Percentiles rank a stretch among this genome's conserved stretches.
These are phyloP conservation scores for Papilio elwesi DNA, from an alignment of 2,888 invertebrate species.

Conservation along the genomic window DNA sequence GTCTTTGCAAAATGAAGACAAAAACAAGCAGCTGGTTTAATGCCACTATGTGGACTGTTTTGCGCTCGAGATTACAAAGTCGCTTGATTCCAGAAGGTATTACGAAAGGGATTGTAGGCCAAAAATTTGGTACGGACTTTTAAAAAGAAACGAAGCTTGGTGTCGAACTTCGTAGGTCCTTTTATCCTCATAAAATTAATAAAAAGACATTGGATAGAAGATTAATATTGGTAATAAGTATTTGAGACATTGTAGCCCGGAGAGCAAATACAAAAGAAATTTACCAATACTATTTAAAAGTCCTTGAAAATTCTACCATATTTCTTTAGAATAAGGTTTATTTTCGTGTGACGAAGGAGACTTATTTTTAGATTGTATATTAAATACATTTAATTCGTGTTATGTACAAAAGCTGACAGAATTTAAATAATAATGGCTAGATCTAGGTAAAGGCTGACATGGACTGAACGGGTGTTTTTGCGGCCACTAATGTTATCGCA, in stretches of 20 bases:
- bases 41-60: too few species aligned
- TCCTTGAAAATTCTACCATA: not conserved
- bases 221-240: too few species aligned
- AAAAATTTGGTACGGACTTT: too few species aligned
- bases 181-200: too few species aligned
- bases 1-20: not conserved
- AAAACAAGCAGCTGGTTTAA: too few species aligned
- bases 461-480: slow-evolving; percentile 14
- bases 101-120: too few species aligned
- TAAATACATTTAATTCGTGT: slow-evolving; percentile 2
- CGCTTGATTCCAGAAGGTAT: not conserved
- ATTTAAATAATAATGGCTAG: slow-evolving; percentile 29
- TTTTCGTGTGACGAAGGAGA: not conserved
- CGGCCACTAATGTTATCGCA: not conserved
- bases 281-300: not conserved
- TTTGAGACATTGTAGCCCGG: too few species aligned
- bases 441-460: slow-evolving; percentile 34
- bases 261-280: not conserved
- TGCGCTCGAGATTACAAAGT: too few species aligned
- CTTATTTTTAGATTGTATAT: not conserved
- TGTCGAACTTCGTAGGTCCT: too few species aligned
- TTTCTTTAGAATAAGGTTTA: not conserved
- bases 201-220: too few species aligned
- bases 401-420: not conserved
- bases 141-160: too few species aligned